Evolutionary conservation across 2,113 vertebrate genomes (phyloP).

Genomic region (Synchiropus splendidus): DNA sequence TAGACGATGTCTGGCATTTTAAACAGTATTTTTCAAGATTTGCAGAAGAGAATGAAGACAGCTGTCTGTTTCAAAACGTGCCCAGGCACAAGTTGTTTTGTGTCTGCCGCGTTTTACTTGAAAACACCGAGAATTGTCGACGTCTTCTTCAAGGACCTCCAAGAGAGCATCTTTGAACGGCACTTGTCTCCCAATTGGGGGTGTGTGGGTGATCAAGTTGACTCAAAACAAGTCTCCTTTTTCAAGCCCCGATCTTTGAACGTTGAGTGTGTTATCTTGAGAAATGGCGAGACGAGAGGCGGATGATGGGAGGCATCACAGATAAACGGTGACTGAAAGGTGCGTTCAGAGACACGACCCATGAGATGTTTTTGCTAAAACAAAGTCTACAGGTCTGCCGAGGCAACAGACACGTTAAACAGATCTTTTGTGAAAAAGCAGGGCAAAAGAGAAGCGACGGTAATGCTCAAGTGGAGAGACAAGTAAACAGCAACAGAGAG

Average conservation of each 20-base stretch:
- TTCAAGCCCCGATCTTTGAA: constrained; percentile 5
- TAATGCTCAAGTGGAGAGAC: constrained; percentile 46
- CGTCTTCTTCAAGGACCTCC: constrained; percentile 39
- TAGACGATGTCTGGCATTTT: no score
- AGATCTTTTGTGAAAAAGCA: constrained; percentile 25
- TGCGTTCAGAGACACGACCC: constrained; percentile 7
- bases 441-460: constrained; percentile 33
- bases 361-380: constrained; percentile 16
- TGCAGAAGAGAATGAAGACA: constrained; percentile 1
- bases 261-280: background rate
- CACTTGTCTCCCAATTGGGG: constrained; percentile 31
- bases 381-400: constrained; percentile 13
- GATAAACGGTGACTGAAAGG: constrained; percentile 17
- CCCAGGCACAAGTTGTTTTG: constrained; percentile 4
- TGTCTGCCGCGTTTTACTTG: constrained; percentile 21
- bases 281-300: constrained; percentile 3
- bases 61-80: constrained; percentile 15
- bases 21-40: no score
- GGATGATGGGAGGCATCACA: constrained; percentile 2
- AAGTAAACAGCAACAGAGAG: constrained; percentile 45
- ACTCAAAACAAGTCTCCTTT: constrained; percentile 9
- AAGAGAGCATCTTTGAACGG: constrained; percentile 35
- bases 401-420: constrained; percentile 16
- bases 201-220: constrained; percentile 17
- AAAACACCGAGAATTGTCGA: constrained; percentile 26